Percentiles rank a stretch among this genome's conserved stretches.
These are phyloP conservation scores for Callinectes sapidus DNA, from an alignment of 2,888 invertebrate genomes.

Conservation along the genomic window DNA sequence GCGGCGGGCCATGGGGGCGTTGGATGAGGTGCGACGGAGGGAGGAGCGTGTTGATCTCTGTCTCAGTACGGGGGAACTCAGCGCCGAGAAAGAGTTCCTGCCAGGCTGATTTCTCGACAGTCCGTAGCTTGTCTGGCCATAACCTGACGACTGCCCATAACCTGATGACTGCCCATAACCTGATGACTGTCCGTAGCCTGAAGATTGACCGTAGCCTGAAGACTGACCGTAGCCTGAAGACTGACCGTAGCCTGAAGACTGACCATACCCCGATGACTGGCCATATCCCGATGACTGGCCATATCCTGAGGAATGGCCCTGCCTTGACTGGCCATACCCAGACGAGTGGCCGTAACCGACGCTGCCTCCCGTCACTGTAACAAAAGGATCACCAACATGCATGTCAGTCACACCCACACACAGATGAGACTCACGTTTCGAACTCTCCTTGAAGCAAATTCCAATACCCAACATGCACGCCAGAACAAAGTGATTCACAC, in stretches of 20 bases:
- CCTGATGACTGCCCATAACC: slow-evolving; percentile 58
- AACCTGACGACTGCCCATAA: slow-evolving; percentile 43
- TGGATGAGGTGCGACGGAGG: slow-evolving; percentile 49
- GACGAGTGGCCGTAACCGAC: slow-evolving; percentile 54
- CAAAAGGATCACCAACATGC: not conserved
- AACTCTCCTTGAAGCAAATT: not conserved
- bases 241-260: slow-evolving; percentile 40
- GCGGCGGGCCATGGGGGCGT: slow-evolving; percentile 64
- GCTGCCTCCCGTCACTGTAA: slow-evolving; percentile 59
- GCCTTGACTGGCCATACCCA: slow-evolving; percentile 41
- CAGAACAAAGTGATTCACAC: not conserved
- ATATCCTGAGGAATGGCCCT: slow-evolving; percentile 51
- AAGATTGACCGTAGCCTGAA: slow-evolving; percentile 22
- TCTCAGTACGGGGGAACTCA: slow-evolving; percentile 50
- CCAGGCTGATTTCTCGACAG: slow-evolving; percentile 57
- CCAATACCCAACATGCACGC: not conserved
- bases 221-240: slow-evolving; percentile 49
- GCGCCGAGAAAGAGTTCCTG: slow-evolving; percentile 50
- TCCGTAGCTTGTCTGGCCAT: slow-evolving; percentile 55
- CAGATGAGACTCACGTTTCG: not conserved
- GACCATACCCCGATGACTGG: slow-evolving; percentile 42
- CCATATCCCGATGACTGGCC: slow-evolving; percentile 47
- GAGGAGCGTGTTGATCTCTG: slow-evolving; percentile 64
- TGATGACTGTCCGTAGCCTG: slow-evolving; percentile 56
- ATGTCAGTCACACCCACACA: not conserved